Base-by-base conservation (phyloP, 1,140 invertebrate genomes). In the Dufourea novaeangliae region DNA sequence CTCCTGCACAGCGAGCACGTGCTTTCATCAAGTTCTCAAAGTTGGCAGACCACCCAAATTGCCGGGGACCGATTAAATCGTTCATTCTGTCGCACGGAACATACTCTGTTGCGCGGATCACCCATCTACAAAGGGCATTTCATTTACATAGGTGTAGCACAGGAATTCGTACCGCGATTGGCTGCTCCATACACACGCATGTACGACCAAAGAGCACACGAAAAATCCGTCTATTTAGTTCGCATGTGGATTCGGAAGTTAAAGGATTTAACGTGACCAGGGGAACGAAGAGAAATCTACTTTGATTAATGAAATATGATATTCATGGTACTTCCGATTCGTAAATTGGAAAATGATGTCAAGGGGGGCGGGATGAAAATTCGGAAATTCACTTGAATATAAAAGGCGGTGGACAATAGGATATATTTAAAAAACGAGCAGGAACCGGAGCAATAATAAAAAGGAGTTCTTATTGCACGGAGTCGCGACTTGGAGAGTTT, bases 1-100 rank as follows among this genome's bases (percentile, higher is more conserved):
- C 81, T 82, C 27, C 74, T 62, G 80, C 67, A 56, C 81, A 54
- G 39, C 52, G 50, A 32, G 82, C 80, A 83, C 70, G 82, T 84
- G 82, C 80, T 68, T 62, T 83, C 80, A 74, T 84, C 82, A 44
- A 54, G 69, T 83, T 66, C 80, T 82, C 80, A 72, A 83, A 83
- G 74, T 83, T 79, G 80, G 76, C 76, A 75, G 70, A 66, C 82
- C 70, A 78, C 66, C 82, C 76, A 71, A 84, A 84, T 84, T 83
- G 76, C 77, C 77, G 54, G 63, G 62, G 62, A 44, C 76, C 79
- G 81, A 83, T 83, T 83, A 82, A 83, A 82, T 78, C 74, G 80
- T 82, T 83, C 80, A 50, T 78, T 83, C 81, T 69, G 75, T 64
- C 77, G 77, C 74, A 29, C 75, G 27, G 67, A 25, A 56, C 69